phyloP scores from a whole-genome alignment of 2,113 vertebrate species.

The Abramis brama region DNA sequence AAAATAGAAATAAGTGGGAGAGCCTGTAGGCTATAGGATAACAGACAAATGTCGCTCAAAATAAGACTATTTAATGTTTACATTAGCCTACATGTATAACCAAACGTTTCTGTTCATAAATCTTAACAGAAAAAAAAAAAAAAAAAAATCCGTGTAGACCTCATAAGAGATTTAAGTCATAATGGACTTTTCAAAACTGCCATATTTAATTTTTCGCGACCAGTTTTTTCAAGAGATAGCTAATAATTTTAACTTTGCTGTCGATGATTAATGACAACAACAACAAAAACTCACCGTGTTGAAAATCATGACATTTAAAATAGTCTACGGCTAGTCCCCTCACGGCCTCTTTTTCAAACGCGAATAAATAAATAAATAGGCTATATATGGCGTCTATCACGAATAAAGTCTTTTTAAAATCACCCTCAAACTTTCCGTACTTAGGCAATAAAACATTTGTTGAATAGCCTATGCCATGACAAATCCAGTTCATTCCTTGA shows the following conservation, averaged over 20 bases:
- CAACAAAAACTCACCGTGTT: neutral
- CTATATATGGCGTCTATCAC: neutral
- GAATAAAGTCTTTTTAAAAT: neutral
- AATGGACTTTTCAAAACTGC: neutral
- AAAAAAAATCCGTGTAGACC: neutral
- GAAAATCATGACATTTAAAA: neutral
- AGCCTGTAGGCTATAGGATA: neutral
- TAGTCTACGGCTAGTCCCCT: neutral
- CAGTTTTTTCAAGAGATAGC: neutral
- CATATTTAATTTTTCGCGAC: neutral
- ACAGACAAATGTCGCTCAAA: neutral
- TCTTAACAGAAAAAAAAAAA: neutral
- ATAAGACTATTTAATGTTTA: neutral
- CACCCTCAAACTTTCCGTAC: neutral
- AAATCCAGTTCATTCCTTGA: neutral
- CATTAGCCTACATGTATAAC: neutral
- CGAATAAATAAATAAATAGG: neutral
- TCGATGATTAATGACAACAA: neutral
- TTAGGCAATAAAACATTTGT: neutral
- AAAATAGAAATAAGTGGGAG: neutral
- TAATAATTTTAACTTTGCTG: neutral
- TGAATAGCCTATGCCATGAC: neutral
- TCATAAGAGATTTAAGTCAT: neutral
- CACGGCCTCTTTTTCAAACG: neutral
- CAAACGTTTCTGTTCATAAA: neutral